Conservation (phyloP, 2,888 invertebrate species). For the Tupiocoris notatus region DNA sequence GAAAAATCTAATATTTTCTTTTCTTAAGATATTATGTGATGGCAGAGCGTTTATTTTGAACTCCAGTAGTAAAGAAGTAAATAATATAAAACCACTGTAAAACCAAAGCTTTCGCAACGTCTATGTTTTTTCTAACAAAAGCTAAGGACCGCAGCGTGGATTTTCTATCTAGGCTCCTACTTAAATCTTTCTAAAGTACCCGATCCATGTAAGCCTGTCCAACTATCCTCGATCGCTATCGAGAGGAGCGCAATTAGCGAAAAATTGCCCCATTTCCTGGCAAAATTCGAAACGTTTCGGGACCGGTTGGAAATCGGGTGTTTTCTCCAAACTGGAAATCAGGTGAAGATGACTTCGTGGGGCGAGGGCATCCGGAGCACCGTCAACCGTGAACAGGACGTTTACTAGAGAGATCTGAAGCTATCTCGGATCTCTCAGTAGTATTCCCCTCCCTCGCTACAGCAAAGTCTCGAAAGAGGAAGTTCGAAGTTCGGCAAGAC, state of each 20-base stretch:
- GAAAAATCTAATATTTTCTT: no score
- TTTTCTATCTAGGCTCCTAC: no score
- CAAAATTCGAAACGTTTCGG: background rate
- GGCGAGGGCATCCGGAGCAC: background rate
- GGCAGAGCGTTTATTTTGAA: no score
- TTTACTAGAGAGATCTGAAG: background rate
- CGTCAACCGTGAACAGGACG: background rate
- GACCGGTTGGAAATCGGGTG: background rate
- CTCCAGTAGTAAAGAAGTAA: no score
- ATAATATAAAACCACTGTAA: no score
- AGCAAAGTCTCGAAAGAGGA: background rate
- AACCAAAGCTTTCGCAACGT: no score
- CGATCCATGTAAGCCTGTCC: no score
- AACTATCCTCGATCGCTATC: no score
- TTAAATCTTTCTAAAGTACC: no score
- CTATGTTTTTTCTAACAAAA: no score
- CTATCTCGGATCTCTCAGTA: background rate
- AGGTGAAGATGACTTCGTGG: background rate
- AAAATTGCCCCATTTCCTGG: background rate
- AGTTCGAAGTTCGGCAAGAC: background rate
- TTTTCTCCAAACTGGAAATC: background rate
- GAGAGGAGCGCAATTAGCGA: background rate
- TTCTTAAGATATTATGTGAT: no score
- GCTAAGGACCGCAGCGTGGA: no score
- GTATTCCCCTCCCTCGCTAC: background rate